Conservation (phyloP, 2,888 invertebrate genomes). For the Branchellion lobata region DNA sequence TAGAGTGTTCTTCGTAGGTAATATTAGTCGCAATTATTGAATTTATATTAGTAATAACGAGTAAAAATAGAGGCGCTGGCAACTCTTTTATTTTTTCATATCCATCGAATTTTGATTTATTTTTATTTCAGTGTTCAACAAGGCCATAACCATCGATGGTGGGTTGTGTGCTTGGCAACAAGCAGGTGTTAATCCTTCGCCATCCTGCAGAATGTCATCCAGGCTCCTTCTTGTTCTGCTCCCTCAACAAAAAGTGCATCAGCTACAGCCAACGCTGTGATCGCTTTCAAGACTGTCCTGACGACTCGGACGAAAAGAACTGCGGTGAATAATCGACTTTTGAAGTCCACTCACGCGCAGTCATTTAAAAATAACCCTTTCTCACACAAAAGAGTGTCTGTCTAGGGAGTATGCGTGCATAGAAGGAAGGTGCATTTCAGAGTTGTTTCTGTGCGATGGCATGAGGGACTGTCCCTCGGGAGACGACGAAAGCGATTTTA, state of each 20-base stretch:
- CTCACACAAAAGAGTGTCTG: neutral
- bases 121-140: constrained; percentile 1
- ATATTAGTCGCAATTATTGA: neutral
- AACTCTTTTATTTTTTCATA: too few relatives aligned
- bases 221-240: constrained; percentile 33
- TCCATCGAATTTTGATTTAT: neutral
- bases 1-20: neutral
- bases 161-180: neutral
- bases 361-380: neutral
- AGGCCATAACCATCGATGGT: neutral
- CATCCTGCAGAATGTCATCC: constrained; percentile 7
- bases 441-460: constrained; percentile 37
- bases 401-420: constrained; percentile 29
- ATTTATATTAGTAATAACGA: neutral
- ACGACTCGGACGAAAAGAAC: constrained; percentile 42
- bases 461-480: constrained; percentile 34
- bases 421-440: constrained; percentile 36
- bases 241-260: constrained; percentile 34
- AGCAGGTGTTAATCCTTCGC: neutral
- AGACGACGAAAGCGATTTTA: constrained; percentile 34
- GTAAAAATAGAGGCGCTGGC: neutral
- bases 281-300: constrained; percentile 43
- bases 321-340: constrained; percentile 38
- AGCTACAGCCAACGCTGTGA: constrained; percentile 35
- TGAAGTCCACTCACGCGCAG: neutral